Evolutionary conservation across 2,113 vertebrate species (phyloP), one percentile per base, ranked within the genome.

Genomic region (Mus pahari): DNA sequence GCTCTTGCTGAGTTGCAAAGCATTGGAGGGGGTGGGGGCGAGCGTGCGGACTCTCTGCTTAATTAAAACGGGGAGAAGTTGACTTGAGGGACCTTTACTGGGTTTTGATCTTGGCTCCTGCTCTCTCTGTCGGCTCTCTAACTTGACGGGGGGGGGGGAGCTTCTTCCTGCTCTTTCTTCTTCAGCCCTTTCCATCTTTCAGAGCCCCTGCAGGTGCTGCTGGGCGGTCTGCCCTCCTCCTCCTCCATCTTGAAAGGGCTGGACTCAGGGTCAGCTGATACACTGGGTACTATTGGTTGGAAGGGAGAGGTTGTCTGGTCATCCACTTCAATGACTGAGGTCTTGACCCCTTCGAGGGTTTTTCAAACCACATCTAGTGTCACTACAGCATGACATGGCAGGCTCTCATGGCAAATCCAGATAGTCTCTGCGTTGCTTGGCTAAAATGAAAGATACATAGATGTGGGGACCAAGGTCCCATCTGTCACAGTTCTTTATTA

Each of bases 1-100:
- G 86, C 95, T 94, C 97, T 83, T 22, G 89, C 97, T 95, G 97
- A 95, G 97, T 92, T 86, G 96, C 90, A 95, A 93, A 97, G 97
- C 89, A 8, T 75, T 94, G 87, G 92, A 90, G 55, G 94, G 88
- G 36, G 86, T 81, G 66, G 91, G 86, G 86, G 88, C 31, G 89
- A 91, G 93, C 0, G n/a, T 33, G 78, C 9, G 87, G 87, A 77
- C 96, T 87, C 13, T 26, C 92, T 75, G 95, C 90, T 97, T 95
- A 97, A 97, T 97, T 98, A 96, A 96, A 97, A 96, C 95, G 94
- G 97, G 96, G 96, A 96, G 96, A 93, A 91, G 94, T 31, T 86
- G 92, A 96, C 96, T 86, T 19, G 90, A 88, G 95, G 92, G 87
- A 96, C 90, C 96, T 95, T 94, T 64, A 4, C 66, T 86, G 90